These are phyloP conservation scores for Sisyra terminalis DNA, from an alignment of 2,888 invertebrate genomes.

Conservation along the genomic window DNA sequence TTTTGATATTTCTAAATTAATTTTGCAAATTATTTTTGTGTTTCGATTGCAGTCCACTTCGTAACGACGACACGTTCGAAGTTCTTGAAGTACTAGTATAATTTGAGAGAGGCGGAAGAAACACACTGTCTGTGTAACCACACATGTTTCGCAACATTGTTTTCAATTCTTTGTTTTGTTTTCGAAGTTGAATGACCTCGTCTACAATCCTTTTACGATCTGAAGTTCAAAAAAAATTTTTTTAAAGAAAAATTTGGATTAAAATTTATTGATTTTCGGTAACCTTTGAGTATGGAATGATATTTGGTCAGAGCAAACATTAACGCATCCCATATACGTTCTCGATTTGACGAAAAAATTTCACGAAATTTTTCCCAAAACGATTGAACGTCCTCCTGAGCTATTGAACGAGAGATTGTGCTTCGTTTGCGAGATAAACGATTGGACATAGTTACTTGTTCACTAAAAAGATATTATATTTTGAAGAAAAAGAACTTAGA, in stretches of 20 bases:
- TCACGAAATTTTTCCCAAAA: conserved; percentile 52
- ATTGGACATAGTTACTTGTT: conserved; percentile 21
- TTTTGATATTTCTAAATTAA: not conserved
- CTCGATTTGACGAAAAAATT: conserved; percentile 40
- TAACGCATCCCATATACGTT: conserved; percentile 54
- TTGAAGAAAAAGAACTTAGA: conserved; percentile 5
- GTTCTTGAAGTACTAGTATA: not conserved
- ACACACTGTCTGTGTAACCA: not conserved
- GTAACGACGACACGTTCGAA: not conserved
- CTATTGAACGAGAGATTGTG: conserved; percentile 37
- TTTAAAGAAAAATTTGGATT: conserved; percentile 6
- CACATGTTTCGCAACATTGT: conserved; percentile 30
- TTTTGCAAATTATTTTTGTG: not conserved
- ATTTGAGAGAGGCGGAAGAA: not conserved
- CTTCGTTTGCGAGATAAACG: conserved; percentile 20
- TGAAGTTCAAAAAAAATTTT: conserved; percentile 18
- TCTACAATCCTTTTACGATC: conserved; percentile 48
- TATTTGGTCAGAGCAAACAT: conserved; percentile 45
- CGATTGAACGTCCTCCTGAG: conserved; percentile 35
- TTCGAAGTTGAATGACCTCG: conserved; percentile 44
- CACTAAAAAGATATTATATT: conserved; percentile 12
- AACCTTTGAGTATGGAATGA: conserved; percentile 43
- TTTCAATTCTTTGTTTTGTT: conserved; percentile 51
- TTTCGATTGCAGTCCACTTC: not conserved
- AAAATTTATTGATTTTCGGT: not conserved